Evolutionary conservation across 1,140 invertebrate species (phyloP), one percentile per base, ranked within the genome.

Genomic region (Drosophila kanapiae): DNA sequence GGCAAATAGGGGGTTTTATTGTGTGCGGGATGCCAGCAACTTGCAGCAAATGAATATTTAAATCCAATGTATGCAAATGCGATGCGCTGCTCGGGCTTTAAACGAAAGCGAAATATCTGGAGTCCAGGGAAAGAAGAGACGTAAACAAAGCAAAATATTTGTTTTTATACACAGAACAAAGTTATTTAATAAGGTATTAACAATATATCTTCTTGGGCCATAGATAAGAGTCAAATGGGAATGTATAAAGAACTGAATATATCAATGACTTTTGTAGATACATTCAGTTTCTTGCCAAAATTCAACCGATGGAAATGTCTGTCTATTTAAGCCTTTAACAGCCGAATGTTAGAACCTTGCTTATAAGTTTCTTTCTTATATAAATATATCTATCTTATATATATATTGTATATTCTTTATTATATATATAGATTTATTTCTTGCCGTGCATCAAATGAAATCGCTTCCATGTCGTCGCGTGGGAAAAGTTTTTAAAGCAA

Each of bases 41-140:
- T 78, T 77, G 76, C 68, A 42, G 68, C 77, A 90, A 88, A 88
- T 84, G 69, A 84, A 84, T 88, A 90, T 90, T 90, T 90, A 88
- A 88, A 67, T 68, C 56, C 67, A 82, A 84, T 81, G 59, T 90
- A 88, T 84, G 81, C 85, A 90, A 88, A 90, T 88, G 60, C 18
- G 56, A 48, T 62, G 65, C 65, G 14, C 47, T 37, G 18, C 29
- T n/a, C 37, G 29, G 9, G 58, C 54, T 54, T 79, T 60, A 80
- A 88, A 60, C 65, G 67, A 69, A 65, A 75, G 69, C 37, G 69
- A 71, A 78, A 71, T 84, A 82, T 76, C 68, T 82, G 60, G 33
- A 61, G 62, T 10, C 56, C 1, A 16, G 14, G 10, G n/a, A 31
- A 29, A 31, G 38, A 31, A 45, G 38, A 35, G 18, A 8, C 9